phyloP scores from a whole-genome alignment of 64 coral and sea anemone genomes.

The Montipora capricornis region DNA sequence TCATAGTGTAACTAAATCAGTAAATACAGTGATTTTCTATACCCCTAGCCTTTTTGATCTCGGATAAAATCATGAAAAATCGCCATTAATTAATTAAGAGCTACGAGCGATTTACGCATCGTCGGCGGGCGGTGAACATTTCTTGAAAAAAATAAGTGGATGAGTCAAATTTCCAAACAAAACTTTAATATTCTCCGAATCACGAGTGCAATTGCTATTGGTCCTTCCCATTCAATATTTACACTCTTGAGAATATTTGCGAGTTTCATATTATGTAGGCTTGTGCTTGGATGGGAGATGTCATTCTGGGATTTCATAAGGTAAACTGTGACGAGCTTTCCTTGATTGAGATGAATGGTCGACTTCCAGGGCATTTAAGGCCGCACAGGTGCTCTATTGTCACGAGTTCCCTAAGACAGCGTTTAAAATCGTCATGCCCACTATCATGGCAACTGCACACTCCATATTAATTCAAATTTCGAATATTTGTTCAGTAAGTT shows the following conservation, averaged over 20 bases:
- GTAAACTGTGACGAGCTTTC: conserved; percentile 19
- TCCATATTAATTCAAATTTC: conserved; percentile 59
- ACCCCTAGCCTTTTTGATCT: too few species aligned
- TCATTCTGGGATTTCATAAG: conserved; percentile 5
- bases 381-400: too few species aligned
- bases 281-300: conserved; percentile 35
- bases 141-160: background rate
- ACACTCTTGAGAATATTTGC: conserved; percentile 7
- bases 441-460: background rate
- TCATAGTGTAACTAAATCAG: too few species aligned
- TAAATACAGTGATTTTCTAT: too few species aligned
- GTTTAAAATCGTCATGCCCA: background rate
- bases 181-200: background rate
- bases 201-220: conserved; percentile 3
- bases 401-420: too few species aligned
- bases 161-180: background rate
- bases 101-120: background rate
- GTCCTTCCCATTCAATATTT: conserved; percentile 28
- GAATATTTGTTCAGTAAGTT: conserved; percentile 34
- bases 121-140: background rate
- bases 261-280: conserved; percentile 11
- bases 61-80: too few species aligned
- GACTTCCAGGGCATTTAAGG: too few species aligned
- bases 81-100: too few species aligned
- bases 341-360: too few species aligned